A percentile compares a stretch with the other conserved stretches of the same genome.
These are phyloP conservation scores for Chloebia gouldiae DNA, from an alignment of 2,113 vertebrate species.

Conservation along the genomic window DNA sequence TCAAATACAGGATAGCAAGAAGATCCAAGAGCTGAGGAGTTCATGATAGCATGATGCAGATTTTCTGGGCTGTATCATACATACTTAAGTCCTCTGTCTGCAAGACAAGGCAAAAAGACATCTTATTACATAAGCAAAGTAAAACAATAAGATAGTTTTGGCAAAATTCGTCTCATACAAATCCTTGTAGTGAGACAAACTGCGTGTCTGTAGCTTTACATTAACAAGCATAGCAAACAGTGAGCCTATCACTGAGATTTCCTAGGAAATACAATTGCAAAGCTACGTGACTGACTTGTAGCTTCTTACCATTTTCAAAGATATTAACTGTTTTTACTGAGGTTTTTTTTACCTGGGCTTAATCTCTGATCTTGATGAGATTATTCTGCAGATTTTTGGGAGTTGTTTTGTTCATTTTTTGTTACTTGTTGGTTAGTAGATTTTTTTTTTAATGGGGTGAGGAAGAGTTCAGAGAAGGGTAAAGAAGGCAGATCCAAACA, in stretches of 20 bases:
- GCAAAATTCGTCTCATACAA: not conserved
- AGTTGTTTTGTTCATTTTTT: not conserved
- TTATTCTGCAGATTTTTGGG: not conserved
- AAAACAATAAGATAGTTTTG: not conserved
- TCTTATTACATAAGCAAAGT: not conserved
- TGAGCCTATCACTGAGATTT: not conserved
- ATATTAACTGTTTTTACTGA: not conserved
- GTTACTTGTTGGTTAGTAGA: not conserved
- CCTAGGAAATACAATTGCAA: not conserved
- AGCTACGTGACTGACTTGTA: not conserved
- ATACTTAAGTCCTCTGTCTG: not conserved
- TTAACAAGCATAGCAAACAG: not conserved
- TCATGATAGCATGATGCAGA: not conserved
- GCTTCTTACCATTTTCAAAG: not conserved
- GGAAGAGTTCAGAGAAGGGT: accelerated
- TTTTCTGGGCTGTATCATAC: not conserved
- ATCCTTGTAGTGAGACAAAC: not conserved
- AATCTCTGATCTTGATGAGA: not conserved
- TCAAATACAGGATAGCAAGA: not conserved
- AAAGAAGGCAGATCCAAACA: not conserved
- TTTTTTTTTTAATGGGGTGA: not conserved
- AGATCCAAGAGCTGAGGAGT: not conserved
- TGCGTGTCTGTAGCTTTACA: not conserved
- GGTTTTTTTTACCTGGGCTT: accelerated
- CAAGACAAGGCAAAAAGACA: not conserved